Base-by-base conservation (phyloP, 2,113 vertebrate genomes). In the Sander vitreus region DNA sequence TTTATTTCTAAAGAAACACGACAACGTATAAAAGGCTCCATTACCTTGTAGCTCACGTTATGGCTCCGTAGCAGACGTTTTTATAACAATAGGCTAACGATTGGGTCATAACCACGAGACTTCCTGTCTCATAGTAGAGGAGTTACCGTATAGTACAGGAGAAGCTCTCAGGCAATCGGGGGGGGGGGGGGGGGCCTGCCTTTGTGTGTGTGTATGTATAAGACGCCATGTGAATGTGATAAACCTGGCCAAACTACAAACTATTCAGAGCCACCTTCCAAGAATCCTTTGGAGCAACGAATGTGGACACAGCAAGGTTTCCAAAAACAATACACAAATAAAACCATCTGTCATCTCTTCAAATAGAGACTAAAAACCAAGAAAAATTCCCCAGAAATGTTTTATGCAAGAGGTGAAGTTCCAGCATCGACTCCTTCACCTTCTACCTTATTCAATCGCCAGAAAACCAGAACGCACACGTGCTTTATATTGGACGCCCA, bases 401-500 rank as follows among this genome's bases (percentile, higher is more conserved):
- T 91, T 83, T 45, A 69, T 55, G 27, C 30, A 55, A 16, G 71
- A 73, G 70, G 70, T 27, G 74, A 67, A 71, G 62, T 39, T 36
- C 30, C 51, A 57, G 58, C 70, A 50, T 73, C 45, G n/a, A 63
- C 3, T 12, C n/a, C 50, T 67, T 64, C 76, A 66, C 64, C 60
- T 48, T 80, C 78, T 21, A 50, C 68, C 63, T 11, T 63, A 39
- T 65, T 75, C 62, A 10, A 23, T 76, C 2, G 3, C 53, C 84
- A 79, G 51, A 73, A 73, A 68, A 53, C 25, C 33, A 58, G 45
- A 74, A 68, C 72, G 55, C 72, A 85, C 83, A 86, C 73, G 66
- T 84, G 75, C 87, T 93, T 88, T 78, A 23, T 82, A 89, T 84
- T 51, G 45, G 27, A 84, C 63, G 39, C 54, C 57, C 85, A 66